phyloP scores from a whole-genome alignment of 2,888 invertebrate species.

The Emmelina monodactyla region DNA sequence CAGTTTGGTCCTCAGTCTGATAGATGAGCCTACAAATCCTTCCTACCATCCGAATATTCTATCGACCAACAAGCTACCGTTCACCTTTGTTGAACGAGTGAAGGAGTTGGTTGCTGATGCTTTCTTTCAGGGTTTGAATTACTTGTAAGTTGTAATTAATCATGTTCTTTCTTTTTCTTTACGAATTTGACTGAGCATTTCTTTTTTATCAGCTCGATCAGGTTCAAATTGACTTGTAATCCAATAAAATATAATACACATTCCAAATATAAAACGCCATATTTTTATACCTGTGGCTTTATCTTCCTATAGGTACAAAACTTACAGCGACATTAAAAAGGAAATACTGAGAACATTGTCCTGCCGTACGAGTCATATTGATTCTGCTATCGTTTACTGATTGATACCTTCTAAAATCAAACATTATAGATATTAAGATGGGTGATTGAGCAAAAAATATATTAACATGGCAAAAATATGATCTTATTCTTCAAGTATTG shows the following conservation, averaged over 20 bases:
- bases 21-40: slow-evolving; percentile 29
- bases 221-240: too few relatives aligned
- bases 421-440: not conserved
- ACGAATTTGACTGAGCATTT: too few relatives aligned
- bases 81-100: slow-evolving; percentile 20
- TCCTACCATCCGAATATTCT: slow-evolving; percentile 20
- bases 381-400: not conserved
- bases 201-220: too few relatives aligned
- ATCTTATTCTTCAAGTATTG: too few relatives aligned
- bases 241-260: too few relatives aligned
- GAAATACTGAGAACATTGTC: not conserved
- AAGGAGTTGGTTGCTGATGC: slow-evolving; percentile 12
- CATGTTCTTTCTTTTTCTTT: too few relatives aligned
- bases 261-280: too few relatives aligned
- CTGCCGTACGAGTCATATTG: not conserved
- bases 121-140: slow-evolving; percentile 2
- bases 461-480: too few relatives aligned
- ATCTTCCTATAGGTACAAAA: too few relatives aligned
- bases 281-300: too few relatives aligned
- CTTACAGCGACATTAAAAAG: too few relatives aligned
- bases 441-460: not conserved
- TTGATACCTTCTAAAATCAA: too few relatives aligned
- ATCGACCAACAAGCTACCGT: slow-evolving; percentile 18
- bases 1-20: slow-evolving; percentile 21
- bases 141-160: slow-evolving; percentile 13